Evolutionary conservation across 1,140 invertebrate genomes (phyloP), one percentile per base, ranked within the genome.

Genomic region (Sitobion miscanthi): DNA sequence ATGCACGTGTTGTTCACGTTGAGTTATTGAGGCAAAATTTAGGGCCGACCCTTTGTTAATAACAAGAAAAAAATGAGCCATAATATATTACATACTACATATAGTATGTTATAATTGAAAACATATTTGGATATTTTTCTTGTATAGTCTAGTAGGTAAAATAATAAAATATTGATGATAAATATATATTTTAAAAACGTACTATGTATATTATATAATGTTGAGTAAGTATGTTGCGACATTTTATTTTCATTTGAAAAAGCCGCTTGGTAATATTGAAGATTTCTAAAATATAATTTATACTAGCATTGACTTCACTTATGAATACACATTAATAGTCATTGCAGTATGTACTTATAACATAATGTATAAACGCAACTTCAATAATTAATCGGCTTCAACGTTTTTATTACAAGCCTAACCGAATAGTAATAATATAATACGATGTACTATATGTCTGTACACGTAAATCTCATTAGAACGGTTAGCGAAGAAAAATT

Each of bases 81-180:
- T 77, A 77, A 77, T 77, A 77, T 77, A 49, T 87, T 20, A 54
- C 21, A 23, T 52, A 52, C 14, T 52, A 30, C 42, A 89, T 54
- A 90, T 54, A 90, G 38, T 45, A 17, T 30, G 38, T 69, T 45
- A 90, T 69, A 90, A 90, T 90, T 90, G 89, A 90, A 90, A 90
- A 90, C 89, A 90, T 90, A 35, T 90, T 90, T 90, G n/a, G 11
- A 69, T 69, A 25, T 90, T 35, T 88, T 90, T 45, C 38, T 90
- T n/a, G 38, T 69, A 17, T 45, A n/a, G 42, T 90, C 54, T 3
- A 90, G 89, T n/a, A 62, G 49, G 88, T n/a, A 69, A 45, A 69
- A 45, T 45, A 69, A 17, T 47, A 42, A 90, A 69, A 42, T 30
- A 90, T 62, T 30, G 9, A 88, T 21, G 8, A 35, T n/a, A 52